Percentiles rank a stretch among this genome's conserved stretches.
phyloP scores from a whole-genome alignment of 2,888 invertebrate genomes.

The Eristalis intricaria region DNA sequence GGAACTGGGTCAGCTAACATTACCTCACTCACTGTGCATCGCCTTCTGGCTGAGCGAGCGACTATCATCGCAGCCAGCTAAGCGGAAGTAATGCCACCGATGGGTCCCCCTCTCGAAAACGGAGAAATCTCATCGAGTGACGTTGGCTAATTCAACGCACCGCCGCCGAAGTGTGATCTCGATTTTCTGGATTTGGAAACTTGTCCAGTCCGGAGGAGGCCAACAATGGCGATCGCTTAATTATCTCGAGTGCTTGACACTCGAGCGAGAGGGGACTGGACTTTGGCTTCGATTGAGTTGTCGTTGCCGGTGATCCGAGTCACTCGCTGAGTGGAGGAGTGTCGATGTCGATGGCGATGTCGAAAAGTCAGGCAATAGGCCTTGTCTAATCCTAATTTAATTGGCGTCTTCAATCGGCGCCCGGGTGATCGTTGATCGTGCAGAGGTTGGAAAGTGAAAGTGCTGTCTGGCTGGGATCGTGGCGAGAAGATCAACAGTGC shows the following conservation, averaged over 20 bases:
- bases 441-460: not conserved
- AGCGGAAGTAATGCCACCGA: slow-evolving; percentile 58
- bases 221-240: not conserved
- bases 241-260: not conserved
- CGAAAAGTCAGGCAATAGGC: not conserved
- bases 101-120: slow-evolving; percentile 5
- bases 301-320: not conserved
- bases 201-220: slow-evolving; percentile 1
- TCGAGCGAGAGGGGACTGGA: not conserved
- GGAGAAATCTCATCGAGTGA: not conserved
- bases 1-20: slow-evolving; percentile 60
- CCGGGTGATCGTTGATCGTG: not conserved
- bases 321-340: not conserved
- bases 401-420: not conserved
- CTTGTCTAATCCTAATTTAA: not conserved
- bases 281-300: not conserved
- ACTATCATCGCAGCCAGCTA: slow-evolving; percentile 49
- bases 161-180: slow-evolving; percentile 22
- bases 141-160: slow-evolving; percentile 10
- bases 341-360: not conserved
- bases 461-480: not conserved
- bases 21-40: slow-evolving; percentile 45
- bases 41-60: slow-evolving; percentile 24
- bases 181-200: slow-evolving; percentile 42
- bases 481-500: not conserved